Evolutionary conservation across 2,113 vertebrate species (phyloP).

Genomic region (Tor tambroides): DNA sequence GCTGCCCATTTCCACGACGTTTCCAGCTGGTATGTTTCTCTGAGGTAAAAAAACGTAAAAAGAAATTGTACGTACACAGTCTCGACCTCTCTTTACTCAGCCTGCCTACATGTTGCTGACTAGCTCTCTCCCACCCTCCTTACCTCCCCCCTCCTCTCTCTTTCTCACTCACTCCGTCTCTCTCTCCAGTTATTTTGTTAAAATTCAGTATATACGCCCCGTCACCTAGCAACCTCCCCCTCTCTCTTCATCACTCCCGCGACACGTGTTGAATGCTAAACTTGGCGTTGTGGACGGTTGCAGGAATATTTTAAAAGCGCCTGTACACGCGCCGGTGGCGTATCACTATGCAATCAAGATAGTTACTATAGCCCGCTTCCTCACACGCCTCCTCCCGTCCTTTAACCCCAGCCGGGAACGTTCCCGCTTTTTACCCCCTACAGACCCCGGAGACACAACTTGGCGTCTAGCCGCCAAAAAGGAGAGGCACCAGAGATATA

Average conservation of each 20-base stretch:
- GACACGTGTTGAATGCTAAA: constrained; percentile 84
- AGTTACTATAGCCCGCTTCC: constrained; percentile 46
- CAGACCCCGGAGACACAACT: constrained; percentile 19
- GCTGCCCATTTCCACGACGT: constrained; percentile 66
- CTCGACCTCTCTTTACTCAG: constrained; percentile 71
- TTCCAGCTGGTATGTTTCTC: constrained; percentile 53
- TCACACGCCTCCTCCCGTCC: neutral
- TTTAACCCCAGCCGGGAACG: constrained; percentile 17
- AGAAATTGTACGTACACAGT: constrained; percentile 59
- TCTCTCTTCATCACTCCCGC: constrained; percentile 69
- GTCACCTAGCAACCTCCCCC: constrained; percentile 79
- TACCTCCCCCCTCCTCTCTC: constrained; percentile 49
- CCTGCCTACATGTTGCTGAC: constrained; percentile 79
- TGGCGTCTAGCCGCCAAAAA: neutral
- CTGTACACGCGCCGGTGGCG: constrained; percentile 27
- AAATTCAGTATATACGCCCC: constrained; percentile 83
- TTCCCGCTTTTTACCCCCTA: neutral
- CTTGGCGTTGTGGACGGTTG: constrained; percentile 63
- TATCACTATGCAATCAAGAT: constrained; percentile 55
- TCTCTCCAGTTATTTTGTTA: constrained; percentile 75
- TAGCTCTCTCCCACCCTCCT: constrained; percentile 56
- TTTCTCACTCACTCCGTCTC: constrained; percentile 53
- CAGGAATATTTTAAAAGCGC: constrained; percentile 34
- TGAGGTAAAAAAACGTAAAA: constrained; percentile 26
- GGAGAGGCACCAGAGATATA: neutral